Evolutionary conservation across 2,797 vertebrate genomes (phyloP).

Genomic region (Clamator glandarius): DNA sequence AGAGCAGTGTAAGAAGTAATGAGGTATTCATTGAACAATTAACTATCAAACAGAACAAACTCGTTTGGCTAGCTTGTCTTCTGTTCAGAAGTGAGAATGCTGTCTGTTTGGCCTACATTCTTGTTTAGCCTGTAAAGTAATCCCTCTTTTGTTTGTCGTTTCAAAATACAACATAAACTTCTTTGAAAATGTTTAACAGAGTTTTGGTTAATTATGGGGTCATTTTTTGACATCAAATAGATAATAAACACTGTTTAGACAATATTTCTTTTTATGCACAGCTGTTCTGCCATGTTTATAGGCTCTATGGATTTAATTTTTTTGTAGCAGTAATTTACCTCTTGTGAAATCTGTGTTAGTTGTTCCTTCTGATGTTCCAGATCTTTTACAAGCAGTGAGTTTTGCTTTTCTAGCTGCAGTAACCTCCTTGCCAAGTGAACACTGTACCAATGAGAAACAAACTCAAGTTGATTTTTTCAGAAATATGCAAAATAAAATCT

Average conservation of each 20-base stretch:
- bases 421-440: constrained; percentile 97
- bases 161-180: constrained; percentile 51
- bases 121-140: constrained; percentile 69
- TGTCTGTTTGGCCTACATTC: constrained; percentile 62
- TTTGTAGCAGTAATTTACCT: constrained; percentile 82
- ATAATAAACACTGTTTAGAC: constrained; percentile 52
- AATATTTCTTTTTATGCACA: constrained; percentile 53
- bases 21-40: constrained; percentile 28
- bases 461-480: constrained; percentile 34
- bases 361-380: constrained; percentile 87
- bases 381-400: constrained; percentile 90
- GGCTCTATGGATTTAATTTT: constrained; percentile 12
- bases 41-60: constrained; percentile 57
- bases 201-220: constrained; percentile 47
- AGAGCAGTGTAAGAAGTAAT: constrained; percentile 21
- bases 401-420: constrained; percentile 94
- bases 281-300: constrained; percentile 4
- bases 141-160: constrained; percentile 69
- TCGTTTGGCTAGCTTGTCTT: constrained; percentile 62
- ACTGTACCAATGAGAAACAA: constrained; percentile 78
- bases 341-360: constrained; percentile 84
- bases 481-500: constrained; percentile 48
- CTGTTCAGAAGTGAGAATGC: constrained; percentile 62
- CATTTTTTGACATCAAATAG: constrained; percentile 47
- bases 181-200: constrained; percentile 55